phyloP scores from a whole-genome alignment of 2,113 vertebrate genomes.

The Petromus typicus region DNA sequence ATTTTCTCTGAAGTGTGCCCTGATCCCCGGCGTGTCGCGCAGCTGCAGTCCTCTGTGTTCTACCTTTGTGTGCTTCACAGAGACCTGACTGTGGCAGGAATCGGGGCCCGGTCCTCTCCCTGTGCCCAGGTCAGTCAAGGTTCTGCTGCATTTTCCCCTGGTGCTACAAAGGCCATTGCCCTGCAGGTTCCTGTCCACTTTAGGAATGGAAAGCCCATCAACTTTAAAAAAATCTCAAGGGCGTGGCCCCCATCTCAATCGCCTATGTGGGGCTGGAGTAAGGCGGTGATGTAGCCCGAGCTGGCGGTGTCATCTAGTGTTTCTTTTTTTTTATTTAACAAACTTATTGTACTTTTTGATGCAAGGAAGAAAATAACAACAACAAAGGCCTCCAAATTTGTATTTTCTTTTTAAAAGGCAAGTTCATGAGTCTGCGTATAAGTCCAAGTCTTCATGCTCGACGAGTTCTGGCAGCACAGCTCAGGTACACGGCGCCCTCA shows the following conservation, averaged over 20 bases:
- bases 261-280: too few relatives aligned
- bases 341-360: not conserved
- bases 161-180: fast-evolving
- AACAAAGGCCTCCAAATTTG: not conserved
- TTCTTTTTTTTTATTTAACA: not conserved
- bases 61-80: not conserved
- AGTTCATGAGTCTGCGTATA: not conserved
- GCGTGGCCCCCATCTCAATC: not conserved
- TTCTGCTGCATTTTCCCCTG: not conserved
- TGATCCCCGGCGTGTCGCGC: fast-evolving
- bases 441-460: not conserved
- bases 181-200: too few relatives aligned
- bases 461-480: not conserved
- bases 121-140: fast-evolving
- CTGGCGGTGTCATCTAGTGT: too few relatives aligned
- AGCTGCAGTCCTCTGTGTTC: fast-evolving
- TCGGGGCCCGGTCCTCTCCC: fast-evolving
- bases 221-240: not conserved
- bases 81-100: not conserved
- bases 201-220: not conserved
- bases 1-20: not conserved
- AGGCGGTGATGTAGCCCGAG: not conserved
- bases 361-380: not conserved
- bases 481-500: not conserved
- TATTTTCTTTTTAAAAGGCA: not conserved